phyloP scores from a whole-genome alignment of 2,888 invertebrate species.

The Tromatobia lineatoria region DNA sequence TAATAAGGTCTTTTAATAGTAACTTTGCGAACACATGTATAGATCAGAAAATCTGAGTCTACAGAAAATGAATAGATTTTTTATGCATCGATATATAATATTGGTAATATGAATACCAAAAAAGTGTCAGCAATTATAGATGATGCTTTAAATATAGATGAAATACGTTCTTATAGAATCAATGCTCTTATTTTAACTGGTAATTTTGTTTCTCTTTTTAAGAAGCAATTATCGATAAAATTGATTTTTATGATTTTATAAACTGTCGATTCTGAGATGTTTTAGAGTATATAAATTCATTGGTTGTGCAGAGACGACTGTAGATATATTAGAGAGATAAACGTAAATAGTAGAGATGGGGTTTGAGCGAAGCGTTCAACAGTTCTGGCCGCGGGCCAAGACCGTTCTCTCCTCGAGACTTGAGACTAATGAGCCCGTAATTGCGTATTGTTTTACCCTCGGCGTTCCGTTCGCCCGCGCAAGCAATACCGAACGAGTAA shows the following conservation, averaged over 20 bases:
- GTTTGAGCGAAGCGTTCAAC: conserved; percentile 71
- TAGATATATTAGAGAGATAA: conserved; percentile 14
- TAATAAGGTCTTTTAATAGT: no score
- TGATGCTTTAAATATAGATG: no score
- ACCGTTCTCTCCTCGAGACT: conserved; percentile 67
- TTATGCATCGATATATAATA: no score
- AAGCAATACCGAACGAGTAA: conserved; percentile 39
- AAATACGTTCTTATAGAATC: neutral
- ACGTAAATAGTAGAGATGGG: conserved; percentile 2
- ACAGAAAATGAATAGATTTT: no score
- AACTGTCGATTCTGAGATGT: neutral
- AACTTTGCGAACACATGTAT: no score
- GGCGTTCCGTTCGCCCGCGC: conserved; percentile 51
- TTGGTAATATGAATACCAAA: no score
- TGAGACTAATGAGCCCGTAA: conserved; percentile 80
- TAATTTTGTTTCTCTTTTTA: neutral
- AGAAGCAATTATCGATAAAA: neutral
- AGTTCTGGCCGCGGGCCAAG: conserved; percentile 77
- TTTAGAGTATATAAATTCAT: neutral
- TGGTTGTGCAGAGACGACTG: neutral
- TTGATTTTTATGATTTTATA: neutral
- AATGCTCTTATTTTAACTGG: neutral
- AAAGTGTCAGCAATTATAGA: no score
- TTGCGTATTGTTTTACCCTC: conserved; percentile 78
- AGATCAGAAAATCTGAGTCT: no score